These are phyloP conservation scores for Cephalopholis sonnerati DNA, from an alignment of 2,113 vertebrate genomes.

Conservation along the genomic window DNA sequence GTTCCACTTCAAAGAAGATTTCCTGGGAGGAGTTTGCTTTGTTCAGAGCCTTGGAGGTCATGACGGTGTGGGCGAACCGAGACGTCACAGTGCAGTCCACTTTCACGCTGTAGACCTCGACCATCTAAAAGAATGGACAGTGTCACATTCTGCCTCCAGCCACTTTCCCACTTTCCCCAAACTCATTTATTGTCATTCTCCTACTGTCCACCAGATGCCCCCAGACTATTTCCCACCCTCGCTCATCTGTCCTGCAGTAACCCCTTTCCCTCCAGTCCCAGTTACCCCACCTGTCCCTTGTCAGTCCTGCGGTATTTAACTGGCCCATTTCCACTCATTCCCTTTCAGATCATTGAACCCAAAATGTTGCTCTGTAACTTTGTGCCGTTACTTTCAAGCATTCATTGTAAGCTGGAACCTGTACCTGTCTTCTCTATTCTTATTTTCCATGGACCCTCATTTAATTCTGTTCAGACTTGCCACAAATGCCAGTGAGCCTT, in stretches of 20 bases:
- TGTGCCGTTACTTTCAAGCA: too few species aligned
- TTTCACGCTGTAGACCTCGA: constrained; percentile 85
- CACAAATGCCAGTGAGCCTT: background rate
- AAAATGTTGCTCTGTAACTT: background rate
- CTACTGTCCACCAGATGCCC: background rate
- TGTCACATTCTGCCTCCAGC: background rate
- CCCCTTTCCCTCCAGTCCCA: background rate
- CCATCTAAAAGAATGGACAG: constrained; percentile 85
- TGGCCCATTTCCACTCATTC: background rate
- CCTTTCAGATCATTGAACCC: background rate
- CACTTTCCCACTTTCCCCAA: too few species aligned
- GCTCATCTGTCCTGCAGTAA: background rate
- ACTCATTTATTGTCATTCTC: background rate
- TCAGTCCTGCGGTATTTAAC: too few species aligned
- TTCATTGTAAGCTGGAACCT: background rate
- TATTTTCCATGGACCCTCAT: background rate
- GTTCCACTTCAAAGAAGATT: constrained; percentile 91
- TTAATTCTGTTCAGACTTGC: background rate
- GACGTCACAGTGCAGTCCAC: constrained; percentile 91
- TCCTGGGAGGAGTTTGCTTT: constrained; percentile 87
- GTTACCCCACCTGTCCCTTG: background rate
- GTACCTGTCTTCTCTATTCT: background rate
- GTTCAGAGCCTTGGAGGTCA: constrained; percentile 92
- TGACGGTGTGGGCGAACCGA: constrained; percentile 92
- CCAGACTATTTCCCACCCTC: background rate